Evolutionary conservation across 2,113 vertebrate species (phyloP).

Genomic region (Theropithecus gelada): DNA sequence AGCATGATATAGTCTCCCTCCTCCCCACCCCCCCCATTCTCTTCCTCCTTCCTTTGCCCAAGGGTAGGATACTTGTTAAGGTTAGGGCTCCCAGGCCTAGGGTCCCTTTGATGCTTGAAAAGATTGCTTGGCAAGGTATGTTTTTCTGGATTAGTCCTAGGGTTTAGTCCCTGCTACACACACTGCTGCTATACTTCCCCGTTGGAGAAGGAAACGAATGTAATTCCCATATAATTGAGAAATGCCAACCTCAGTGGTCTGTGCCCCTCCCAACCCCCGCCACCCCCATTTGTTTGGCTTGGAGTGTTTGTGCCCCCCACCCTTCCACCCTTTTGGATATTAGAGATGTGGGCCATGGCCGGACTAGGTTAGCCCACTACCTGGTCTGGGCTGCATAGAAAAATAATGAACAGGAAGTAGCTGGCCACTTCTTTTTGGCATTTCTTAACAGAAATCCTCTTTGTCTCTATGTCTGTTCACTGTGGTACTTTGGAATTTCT

Average conservation of each 20-base stretch:
- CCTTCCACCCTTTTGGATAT: background rate
- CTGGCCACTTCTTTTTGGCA: background rate
- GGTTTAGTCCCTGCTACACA: background rate
- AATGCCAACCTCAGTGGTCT: background rate
- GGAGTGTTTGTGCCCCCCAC: background rate
- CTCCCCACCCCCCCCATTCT: background rate
- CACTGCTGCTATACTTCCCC: background rate
- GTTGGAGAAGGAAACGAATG: background rate
- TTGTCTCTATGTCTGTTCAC: constrained; percentile 20
- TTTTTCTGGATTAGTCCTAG: background rate
- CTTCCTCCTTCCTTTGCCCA: background rate
- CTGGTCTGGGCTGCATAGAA: background rate
- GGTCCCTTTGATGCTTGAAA: background rate
- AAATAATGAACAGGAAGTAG: background rate
- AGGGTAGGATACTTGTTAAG: background rate
- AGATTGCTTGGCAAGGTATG: background rate
- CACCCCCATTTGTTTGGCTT: background rate
- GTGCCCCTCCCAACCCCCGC: accelerated
- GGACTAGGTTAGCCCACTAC: background rate
- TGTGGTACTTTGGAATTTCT: background rate
- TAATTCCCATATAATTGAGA: background rate
- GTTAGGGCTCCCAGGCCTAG: background rate
- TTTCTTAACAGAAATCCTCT: constrained; percentile 23
- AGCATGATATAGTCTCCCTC: background rate
- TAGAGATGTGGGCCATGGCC: background rate